Base-by-base conservation (phyloP, 2,888 invertebrate genomes). In the Sesia bembeciformis region DNA sequence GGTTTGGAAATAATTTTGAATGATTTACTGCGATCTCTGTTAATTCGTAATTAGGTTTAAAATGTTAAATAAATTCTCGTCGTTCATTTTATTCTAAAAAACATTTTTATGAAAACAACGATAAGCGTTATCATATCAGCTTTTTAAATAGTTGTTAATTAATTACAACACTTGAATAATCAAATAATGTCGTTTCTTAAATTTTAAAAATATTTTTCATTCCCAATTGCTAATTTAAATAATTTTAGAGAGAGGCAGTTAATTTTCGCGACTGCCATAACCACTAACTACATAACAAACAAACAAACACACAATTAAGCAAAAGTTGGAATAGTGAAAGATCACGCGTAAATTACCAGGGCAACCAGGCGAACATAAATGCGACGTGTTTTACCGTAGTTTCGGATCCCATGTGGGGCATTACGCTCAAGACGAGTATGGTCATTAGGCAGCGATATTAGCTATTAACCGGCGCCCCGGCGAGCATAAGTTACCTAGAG, bases 381-480 rank as follows among this genome's bases (percentile, higher is more conserved):
- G 67, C 68, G 67, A 68, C 66, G 71, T 66, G 72, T 68, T 66
- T 58, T 58, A 49, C 59, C 65, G 68, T 62, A 69, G 72, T 75
- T 72, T 65, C 57, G 64, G 66, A 63, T 74, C 70, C 84, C 87
- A 78, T 72, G 85, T 74, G 86, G 80, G 77, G 75, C 84, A 84
- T 86, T 85, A 84, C 79, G 76, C 68, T 70, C 76, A 79, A 85
- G 84, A 85, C 81, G 84, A 78, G 78, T 77, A 77, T 80, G 86
- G 88, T 88, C 90, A 90, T 90, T 90, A 90, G 84, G 76, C 83
- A 74, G 75, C 84, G 82, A 84, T 90, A 90, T 89, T 88, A 90
- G 86, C 90, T 88, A 88, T 89, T 88, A 88, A 78, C 85, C 79
- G 80, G 68, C 77, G 75, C 60, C 58, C 60, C 57, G 66, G 64